Evolutionary conservation across 2,113 vertebrate genomes (phyloP).

Genomic region (Mirounga angustirostris): DNA sequence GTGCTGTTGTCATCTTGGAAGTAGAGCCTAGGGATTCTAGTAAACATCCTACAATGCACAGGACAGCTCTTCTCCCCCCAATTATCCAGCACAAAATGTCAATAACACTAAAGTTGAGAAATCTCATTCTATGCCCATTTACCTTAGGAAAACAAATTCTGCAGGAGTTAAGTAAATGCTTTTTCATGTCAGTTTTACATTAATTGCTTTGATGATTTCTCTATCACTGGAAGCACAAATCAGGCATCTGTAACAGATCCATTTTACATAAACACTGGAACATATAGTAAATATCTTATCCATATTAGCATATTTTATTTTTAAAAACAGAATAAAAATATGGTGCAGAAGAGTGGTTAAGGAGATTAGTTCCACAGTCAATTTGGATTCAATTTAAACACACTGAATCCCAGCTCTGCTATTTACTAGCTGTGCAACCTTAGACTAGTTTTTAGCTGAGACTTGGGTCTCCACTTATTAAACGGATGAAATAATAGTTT

Average conservation of each 20-base stretch:
- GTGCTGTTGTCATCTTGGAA: not conserved
- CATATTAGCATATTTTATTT: not conserved
- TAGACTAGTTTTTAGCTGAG: not conserved
- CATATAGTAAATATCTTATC: not conserved
- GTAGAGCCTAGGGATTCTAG: not conserved
- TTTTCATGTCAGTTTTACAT: constrained; percentile 21
- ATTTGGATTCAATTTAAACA: not conserved
- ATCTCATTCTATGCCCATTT: not conserved
- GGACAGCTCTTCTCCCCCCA: not conserved
- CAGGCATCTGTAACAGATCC: not conserved
- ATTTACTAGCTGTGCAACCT: not conserved
- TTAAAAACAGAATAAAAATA: constrained; percentile 15
- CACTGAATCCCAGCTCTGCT: not conserved
- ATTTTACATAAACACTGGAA: constrained; percentile 9
- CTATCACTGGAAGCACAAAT: not conserved
- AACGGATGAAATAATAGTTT: constrained; percentile 1
- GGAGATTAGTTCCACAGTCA: not conserved
- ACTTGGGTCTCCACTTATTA: not conserved
- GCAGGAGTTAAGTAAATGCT: not conserved
- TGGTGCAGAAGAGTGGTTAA: not conserved
- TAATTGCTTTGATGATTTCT: constrained; percentile 22
- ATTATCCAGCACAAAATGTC: not conserved
- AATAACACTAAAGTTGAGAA: not conserved
- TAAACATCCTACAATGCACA: not conserved
- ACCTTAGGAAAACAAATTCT: not conserved